Conservation (phyloP, 1,140 invertebrate species). For the Pogonognathellus flavescens region DNA sequence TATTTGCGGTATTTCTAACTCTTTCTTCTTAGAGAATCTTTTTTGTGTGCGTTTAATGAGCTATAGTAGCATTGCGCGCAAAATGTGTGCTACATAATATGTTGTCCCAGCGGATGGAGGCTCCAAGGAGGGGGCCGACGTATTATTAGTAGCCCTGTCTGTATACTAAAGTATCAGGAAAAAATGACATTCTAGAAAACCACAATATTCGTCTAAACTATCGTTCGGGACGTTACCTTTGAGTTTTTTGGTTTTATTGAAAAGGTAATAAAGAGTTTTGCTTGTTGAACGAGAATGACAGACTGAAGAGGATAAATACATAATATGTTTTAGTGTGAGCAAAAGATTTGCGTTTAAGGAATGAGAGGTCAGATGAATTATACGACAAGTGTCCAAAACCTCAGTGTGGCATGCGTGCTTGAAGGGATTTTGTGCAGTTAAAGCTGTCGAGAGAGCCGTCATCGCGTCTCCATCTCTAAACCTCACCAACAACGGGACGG, state of each 20-base stretch:
- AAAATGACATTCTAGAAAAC: not conserved
- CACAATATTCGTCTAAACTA: too few species aligned
- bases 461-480: constrained; percentile 65
- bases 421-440: constrained; percentile 54
- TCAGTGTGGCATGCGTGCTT: constrained; percentile 61
- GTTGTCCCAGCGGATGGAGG: too few species aligned
- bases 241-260: constrained; percentile 27
- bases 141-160: too few species aligned
- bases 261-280: constrained; percentile 19
- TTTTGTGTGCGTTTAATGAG: too few species aligned
- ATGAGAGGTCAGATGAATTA: constrained; percentile 62
- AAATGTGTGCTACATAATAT: too few species aligned
- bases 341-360: constrained; percentile 48
- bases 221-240: not conserved
- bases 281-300: constrained; percentile 8
- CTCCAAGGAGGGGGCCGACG: too few species aligned
- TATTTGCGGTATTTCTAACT: not conserved
- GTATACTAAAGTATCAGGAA: too few species aligned
- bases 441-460: constrained; percentile 63
- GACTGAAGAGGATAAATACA: not conserved
- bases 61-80: too few species aligned
- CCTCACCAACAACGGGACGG: constrained; percentile 10
- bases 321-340: constrained; percentile 37
- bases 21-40: too few species aligned
- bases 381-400: constrained; percentile 63